Evolutionary conservation across 2,113 vertebrate genomes (phyloP).

Genomic region (Phycodurus eques): DNA sequence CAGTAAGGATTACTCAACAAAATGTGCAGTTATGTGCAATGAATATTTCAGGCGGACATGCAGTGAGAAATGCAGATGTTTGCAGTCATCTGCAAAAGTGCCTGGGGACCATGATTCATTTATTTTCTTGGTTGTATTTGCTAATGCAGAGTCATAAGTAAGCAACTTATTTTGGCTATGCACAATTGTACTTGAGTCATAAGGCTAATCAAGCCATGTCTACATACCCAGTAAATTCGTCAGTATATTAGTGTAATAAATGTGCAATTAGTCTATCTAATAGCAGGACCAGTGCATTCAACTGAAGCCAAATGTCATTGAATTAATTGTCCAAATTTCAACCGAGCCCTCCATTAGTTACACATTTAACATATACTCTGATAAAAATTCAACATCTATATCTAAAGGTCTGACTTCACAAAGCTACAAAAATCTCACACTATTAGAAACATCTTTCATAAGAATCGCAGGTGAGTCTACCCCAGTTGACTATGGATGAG

Average conservation of each 20-base stretch:
- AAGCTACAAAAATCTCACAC: neutral
- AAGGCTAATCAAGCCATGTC: constrained; percentile 40
- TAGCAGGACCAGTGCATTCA: neutral
- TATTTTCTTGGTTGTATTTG: constrained; percentile 2
- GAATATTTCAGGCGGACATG: neutral
- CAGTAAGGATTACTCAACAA: neutral
- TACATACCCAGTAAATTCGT: constrained; percentile 17
- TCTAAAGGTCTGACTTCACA: neutral
- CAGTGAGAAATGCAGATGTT: constrained; percentile 3
- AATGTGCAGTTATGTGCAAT: neutral
- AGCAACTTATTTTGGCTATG: constrained; percentile 28
- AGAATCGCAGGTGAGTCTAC: neutral
- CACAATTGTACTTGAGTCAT: constrained; percentile 33
- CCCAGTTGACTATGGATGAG: neutral
- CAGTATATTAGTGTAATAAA: constrained; percentile 3
- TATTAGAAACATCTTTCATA: neutral
- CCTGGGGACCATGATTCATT: constrained; percentile 12
- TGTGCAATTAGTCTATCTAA: constrained; percentile 9
- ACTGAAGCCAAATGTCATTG: neutral
- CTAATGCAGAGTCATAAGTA: constrained; percentile 39
- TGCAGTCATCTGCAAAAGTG: neutral
- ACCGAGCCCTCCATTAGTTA: neutral
- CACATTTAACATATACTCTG: neutral
- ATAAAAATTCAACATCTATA: neutral
- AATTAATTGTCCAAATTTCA: neutral